These are phyloP conservation scores for Ernsta delagoae DNA, from an alignment of 2,888 invertebrate species.

Conservation along the genomic window DNA sequence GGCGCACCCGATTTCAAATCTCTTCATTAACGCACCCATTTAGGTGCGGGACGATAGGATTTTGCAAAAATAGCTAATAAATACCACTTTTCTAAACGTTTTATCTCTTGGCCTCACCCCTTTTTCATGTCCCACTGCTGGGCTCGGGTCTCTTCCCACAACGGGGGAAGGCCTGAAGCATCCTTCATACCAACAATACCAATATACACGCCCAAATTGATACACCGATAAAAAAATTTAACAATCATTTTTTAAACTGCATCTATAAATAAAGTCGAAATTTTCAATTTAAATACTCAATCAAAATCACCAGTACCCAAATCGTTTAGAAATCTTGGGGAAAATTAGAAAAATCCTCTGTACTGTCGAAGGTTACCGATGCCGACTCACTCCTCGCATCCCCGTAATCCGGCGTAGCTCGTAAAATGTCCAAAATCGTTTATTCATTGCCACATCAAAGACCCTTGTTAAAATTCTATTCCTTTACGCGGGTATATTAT, in stretches of 20 bases:
- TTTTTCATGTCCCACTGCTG: too few relatives aligned
- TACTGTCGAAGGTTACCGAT: not conserved
- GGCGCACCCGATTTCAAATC: constrained; percentile 4
- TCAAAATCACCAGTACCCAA: too few relatives aligned
- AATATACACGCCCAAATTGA: too few relatives aligned
- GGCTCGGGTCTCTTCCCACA: too few relatives aligned
- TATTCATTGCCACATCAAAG: constrained; percentile 75
- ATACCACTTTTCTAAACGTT: not conserved
- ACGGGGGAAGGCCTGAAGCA: too few relatives aligned
- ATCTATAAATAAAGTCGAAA: too few relatives aligned
- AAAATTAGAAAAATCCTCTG: constrained; percentile 13
- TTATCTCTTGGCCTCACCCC: too few relatives aligned
- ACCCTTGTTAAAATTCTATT: constrained; percentile 71
- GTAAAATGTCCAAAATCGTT: constrained; percentile 72
- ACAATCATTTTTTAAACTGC: too few relatives aligned
- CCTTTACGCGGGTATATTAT: constrained; percentile 51
- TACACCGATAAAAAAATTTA: too few relatives aligned
- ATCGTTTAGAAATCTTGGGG: not conserved
- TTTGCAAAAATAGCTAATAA: constrained; percentile 1
- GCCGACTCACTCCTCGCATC: constrained; percentile 18
- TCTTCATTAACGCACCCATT: constrained; percentile 28
- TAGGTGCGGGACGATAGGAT: not conserved
- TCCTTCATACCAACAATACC: too few relatives aligned
- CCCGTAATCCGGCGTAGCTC: constrained; percentile 57
- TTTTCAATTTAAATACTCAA: too few relatives aligned